A percentile compares a stretch with the other conserved stretches of the same genome.
phyloP scores from a whole-genome alignment of 1,140 invertebrate species.

The Saxidomus purpurata region DNA sequence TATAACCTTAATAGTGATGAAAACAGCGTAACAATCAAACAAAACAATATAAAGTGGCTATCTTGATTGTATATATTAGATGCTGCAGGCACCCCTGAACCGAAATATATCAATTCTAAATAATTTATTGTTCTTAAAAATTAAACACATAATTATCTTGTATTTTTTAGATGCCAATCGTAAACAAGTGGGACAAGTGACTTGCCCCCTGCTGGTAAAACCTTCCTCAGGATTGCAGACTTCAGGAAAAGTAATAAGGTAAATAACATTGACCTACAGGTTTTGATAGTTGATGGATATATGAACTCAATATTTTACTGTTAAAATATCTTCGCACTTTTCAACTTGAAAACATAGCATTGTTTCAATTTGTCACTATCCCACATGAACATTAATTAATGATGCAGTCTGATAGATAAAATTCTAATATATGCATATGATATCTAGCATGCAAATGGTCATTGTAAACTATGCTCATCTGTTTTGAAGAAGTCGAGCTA shows the following conservation, averaged over 20 bases:
- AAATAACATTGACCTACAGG: slow-evolving; percentile 49
- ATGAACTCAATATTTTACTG: slow-evolving; percentile 47
- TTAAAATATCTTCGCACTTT: slow-evolving; percentile 45
- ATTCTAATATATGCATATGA: slow-evolving; percentile 21
- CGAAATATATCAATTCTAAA: slow-evolving; percentile 47
- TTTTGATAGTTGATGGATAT: slow-evolving; percentile 45
- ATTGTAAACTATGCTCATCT: slow-evolving; percentile 47
- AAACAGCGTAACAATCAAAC: slow-evolving; percentile 43
- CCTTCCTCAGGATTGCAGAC: slow-evolving; percentile 47
- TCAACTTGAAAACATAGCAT: slow-evolving; percentile 49
- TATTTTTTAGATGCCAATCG: slow-evolving; percentile 40
- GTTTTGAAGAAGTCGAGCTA: slow-evolving; percentile 48
- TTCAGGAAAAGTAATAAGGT: slow-evolving; percentile 48
- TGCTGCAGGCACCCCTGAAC: slow-evolving; percentile 48
- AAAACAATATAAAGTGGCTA: slow-evolving; percentile 47
- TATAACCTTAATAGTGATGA: slow-evolving; percentile 47
- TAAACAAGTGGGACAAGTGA: slow-evolving; percentile 50
- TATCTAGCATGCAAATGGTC: slow-evolving; percentile 50
- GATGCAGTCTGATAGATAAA: slow-evolving; percentile 48
- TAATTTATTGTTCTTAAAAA: slow-evolving; percentile 51
- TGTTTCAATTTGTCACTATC: slow-evolving; percentile 51
- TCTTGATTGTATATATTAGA: slow-evolving; percentile 49
- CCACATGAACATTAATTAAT: slow-evolving; percentile 45
- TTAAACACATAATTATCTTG: slow-evolving; percentile 47
- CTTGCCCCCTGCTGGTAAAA: slow-evolving; percentile 47